Percentiles rank a stretch among this genome's conserved stretches.
phyloP scores from a whole-genome alignment of 2,797 vertebrate species.

The Sciaenops ocellatus region DNA sequence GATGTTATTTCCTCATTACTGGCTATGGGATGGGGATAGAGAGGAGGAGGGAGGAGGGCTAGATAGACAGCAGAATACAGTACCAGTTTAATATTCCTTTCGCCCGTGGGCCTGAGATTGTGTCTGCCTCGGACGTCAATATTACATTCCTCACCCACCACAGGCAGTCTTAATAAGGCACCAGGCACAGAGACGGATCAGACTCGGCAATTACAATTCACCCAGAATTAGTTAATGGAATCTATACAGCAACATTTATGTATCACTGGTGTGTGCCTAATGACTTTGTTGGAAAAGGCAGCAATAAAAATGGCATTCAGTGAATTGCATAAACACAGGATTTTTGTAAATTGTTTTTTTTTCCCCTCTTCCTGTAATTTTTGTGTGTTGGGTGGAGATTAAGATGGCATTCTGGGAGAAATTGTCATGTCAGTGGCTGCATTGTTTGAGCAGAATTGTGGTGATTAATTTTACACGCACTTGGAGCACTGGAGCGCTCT shows the following conservation, averaged over 20 bases:
- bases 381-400: constrained; percentile 85
- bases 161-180: constrained; percentile 87
- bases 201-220: constrained; percentile 87
- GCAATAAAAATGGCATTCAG: constrained; percentile 84
- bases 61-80: constrained; percentile 83
- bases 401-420: constrained; percentile 86
- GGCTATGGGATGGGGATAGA: constrained; percentile 80
- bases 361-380: constrained; percentile 76
- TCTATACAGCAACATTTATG: constrained; percentile 86
- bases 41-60: constrained; percentile 72
- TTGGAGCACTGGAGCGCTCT: constrained; percentile 74
- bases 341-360: constrained; percentile 82
- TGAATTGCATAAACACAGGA: constrained; percentile 83
- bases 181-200: constrained; percentile 84
- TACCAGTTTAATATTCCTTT: constrained; percentile 87
- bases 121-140: constrained; percentile 88
- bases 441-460: constrained; percentile 87
- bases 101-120: constrained; percentile 88
- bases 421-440: constrained; percentile 86
- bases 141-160: constrained; percentile 88
- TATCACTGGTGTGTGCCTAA: constrained; percentile 85
- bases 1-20: constrained; percentile 90
- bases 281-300: constrained; percentile 85
- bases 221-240: constrained; percentile 87
- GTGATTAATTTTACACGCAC: constrained; percentile 86